phyloP scores from a whole-genome alignment of 2,113 vertebrate species.

The Tachysurus fulvidraco region DNA sequence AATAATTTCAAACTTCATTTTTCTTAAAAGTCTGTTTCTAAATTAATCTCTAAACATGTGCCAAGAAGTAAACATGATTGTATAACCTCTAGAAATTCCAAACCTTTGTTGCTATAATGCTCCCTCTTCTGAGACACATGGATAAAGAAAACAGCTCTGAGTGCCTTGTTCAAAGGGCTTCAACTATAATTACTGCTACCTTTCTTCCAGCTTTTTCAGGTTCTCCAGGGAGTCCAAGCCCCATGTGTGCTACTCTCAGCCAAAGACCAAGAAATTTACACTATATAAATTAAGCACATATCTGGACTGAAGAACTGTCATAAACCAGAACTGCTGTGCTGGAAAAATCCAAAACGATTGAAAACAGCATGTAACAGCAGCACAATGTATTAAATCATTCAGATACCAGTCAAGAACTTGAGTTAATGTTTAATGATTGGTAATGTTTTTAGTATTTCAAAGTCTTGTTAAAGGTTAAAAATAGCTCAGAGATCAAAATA shows the following conservation, averaged over 20 bases:
- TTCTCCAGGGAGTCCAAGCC: not conserved
- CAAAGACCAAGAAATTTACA: not conserved
- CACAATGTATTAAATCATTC: too few species aligned
- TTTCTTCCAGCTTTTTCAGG: not conserved
- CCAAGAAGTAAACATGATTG: not conserved
- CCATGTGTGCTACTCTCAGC: not conserved
- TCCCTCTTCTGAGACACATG: not conserved
- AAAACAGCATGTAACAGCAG: too few species aligned
- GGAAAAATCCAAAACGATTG: not conserved
- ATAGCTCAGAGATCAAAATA: too few species aligned
- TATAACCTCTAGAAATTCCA: not conserved
- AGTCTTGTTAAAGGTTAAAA: too few species aligned
- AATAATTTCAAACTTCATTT: not conserved
- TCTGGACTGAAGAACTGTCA: not conserved
- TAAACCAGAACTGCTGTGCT: not conserved
- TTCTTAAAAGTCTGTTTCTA: not conserved
- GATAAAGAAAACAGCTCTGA: constrained; percentile 4
- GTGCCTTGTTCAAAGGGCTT: constrained; percentile 23
- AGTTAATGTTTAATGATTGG: not conserved
- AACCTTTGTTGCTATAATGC: constrained; percentile 4
- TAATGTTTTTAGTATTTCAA: not conserved
- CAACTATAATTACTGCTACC: constrained; percentile 11
- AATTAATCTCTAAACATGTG: not conserved
- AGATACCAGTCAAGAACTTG: too few species aligned
- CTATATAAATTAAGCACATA: not conserved